Conservation (phyloP, 2,888 invertebrate species). For the Adelphocoris suturalis region DNA sequence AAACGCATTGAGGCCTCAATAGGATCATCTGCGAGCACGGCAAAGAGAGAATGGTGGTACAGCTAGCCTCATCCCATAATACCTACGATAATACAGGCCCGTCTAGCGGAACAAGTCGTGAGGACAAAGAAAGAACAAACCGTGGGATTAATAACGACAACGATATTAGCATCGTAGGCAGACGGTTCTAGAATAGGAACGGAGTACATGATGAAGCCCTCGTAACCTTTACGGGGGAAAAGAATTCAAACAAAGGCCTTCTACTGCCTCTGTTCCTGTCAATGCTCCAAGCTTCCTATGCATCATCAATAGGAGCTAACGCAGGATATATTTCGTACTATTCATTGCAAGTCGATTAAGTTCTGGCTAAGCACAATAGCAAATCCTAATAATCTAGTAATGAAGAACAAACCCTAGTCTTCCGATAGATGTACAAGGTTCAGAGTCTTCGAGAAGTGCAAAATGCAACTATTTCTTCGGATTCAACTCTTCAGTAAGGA, state of each 20-base stretch:
- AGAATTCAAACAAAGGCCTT: neutral
- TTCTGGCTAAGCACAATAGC: too few species aligned
- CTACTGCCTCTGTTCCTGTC: neutral
- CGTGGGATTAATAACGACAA: conserved; percentile 55
- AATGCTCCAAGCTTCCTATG: conserved; percentile 8
- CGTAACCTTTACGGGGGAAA: conserved; percentile 22
- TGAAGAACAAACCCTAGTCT: too few species aligned
- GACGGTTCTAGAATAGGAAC: conserved; percentile 37
- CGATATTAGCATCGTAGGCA: conserved; percentile 44
- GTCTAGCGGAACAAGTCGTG: conserved; percentile 46
- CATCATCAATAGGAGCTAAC: neutral
- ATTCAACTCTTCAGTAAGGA: too few species aligned
- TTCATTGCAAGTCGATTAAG: too few species aligned
- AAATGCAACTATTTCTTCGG: too few species aligned
- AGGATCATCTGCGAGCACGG: neutral
- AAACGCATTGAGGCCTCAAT: conserved; percentile 12
- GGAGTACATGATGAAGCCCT: conserved; percentile 23
- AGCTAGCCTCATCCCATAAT: conserved; percentile 20
- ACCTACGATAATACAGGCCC: conserved; percentile 15
- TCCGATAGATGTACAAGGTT: too few species aligned
- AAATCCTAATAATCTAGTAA: too few species aligned
- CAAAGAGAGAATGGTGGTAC: neutral
- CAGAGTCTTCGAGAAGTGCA: too few species aligned
- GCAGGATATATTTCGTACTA: neutral
- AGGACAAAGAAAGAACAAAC: conserved; percentile 50